A percentile compares a stretch with the other conserved stretches of the same genome.
Conservation (phyloP, 2,888 invertebrate genomes). For the Brachycybe producta region DNA sequence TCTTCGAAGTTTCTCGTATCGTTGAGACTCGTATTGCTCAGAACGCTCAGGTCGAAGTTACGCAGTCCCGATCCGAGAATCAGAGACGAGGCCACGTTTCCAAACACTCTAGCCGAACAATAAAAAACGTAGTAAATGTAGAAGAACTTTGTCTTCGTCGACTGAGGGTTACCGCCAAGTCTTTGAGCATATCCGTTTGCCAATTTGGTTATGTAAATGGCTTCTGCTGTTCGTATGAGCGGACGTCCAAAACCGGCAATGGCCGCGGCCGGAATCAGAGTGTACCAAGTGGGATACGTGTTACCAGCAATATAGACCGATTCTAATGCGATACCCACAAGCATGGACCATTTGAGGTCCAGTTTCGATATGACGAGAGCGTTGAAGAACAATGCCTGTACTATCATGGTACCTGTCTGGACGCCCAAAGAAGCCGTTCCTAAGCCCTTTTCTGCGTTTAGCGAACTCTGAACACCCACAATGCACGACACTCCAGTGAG, state of each 20-base stretch:
- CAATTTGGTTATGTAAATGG: slow-evolving; percentile 20
- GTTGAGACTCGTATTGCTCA: too few relatives aligned
- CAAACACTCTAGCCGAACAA: slow-evolving; percentile 11
- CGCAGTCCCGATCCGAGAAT: slow-evolving; percentile 5
- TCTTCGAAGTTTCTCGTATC: too few relatives aligned
- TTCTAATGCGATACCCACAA: not conserved
- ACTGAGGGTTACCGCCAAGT: slow-evolving; percentile 8
- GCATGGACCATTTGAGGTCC: not conserved
- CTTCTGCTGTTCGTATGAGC: slow-evolving; percentile 20
- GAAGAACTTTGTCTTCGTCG: slow-evolving; percentile 20
- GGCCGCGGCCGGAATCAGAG: slow-evolving; percentile 21
- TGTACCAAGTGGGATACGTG: slow-evolving; percentile 21
- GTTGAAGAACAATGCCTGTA: not conserved
- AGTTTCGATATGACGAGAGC: not conserved
- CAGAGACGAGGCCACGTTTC: not conserved
- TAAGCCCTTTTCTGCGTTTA: not conserved
- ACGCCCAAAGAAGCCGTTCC: not conserved
- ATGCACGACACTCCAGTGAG: slow-evolving; percentile 22
- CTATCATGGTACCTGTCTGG: not conserved
- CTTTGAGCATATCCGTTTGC: slow-evolving; percentile 14
- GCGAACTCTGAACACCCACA: slow-evolving; percentile 27
- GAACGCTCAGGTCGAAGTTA: too few relatives aligned
- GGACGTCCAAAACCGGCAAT: slow-evolving; percentile 19
- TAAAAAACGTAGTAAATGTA: slow-evolving; percentile 20
- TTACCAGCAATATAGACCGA: slow-evolving; percentile 23